Percentiles rank a stretch among this genome's conserved stretches.
Evolutionary conservation across 2,888 invertebrate species (phyloP).

Genomic region (Eupithecia pulchellata): DNA sequence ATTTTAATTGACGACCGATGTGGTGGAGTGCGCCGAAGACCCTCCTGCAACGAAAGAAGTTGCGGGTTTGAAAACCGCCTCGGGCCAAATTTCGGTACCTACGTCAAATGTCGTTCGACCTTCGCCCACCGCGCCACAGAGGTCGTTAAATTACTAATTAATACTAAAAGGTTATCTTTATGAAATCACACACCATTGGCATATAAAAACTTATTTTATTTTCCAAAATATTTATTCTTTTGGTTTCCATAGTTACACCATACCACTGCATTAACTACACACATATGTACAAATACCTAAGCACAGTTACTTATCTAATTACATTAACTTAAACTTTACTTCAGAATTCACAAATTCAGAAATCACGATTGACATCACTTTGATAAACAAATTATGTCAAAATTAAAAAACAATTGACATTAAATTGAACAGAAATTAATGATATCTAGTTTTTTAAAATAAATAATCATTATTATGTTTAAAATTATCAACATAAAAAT

Average conservation of each 20-base stretch:
- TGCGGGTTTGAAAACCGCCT: too few species aligned
- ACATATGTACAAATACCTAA: background rate
- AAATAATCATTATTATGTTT: background rate
- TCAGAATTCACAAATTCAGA: too few species aligned
- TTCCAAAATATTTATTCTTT: constrained; percentile 6
- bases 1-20: too few species aligned
- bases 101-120: too few species aligned
- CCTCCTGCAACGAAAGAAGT: too few species aligned
- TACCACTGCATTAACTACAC: background rate
- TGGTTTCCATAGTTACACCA: background rate
- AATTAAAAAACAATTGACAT: background rate
- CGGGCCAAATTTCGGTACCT: too few species aligned
- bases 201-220: background rate
- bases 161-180: too few species aligned
- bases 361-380: background rate
- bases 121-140: too few species aligned
- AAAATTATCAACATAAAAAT: background rate
- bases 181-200: too few species aligned
- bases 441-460: background rate
- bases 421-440: background rate
- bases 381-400: background rate
- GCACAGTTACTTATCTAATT: background rate
- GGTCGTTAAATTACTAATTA: too few species aligned
- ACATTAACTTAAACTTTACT: background rate
- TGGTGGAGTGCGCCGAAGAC: too few species aligned